These are phyloP conservation scores for Tokudaia muenninki DNA, from an alignment of 2,797 vertebrate species.

Conservation along the genomic window DNA sequence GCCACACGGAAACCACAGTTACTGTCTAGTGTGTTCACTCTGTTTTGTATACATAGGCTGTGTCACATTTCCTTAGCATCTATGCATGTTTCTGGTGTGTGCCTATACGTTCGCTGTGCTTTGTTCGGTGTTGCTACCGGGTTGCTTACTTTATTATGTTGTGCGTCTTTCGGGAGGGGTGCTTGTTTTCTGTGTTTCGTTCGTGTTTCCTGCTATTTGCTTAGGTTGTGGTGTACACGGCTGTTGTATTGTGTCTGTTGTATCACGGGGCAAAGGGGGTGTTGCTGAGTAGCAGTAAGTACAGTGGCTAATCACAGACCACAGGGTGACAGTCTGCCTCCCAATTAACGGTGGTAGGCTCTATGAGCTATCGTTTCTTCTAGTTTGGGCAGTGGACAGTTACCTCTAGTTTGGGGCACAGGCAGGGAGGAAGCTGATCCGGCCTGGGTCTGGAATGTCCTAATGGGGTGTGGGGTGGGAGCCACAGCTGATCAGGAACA, in stretches of 20 bases:
- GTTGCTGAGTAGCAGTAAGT: not conserved
- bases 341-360: not conserved
- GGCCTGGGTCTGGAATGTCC: not conserved
- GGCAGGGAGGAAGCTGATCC: not conserved
- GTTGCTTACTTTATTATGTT: conserved; percentile 13
- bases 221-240: not conserved
- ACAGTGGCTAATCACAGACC: conserved; percentile 24
- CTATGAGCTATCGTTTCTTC: not conserved
- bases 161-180: not conserved
- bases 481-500: not conserved
- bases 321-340: conserved; percentile 11
- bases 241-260: conserved; percentile 11
- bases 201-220: not conserved
- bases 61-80: not conserved
- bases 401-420: not conserved
- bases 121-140: not conserved
- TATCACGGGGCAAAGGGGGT: not conserved
- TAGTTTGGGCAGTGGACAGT: not conserved
- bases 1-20: conserved; percentile 22
- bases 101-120: not conserved
- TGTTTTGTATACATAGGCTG: not conserved
- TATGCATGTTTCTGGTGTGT: not conserved
- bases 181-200: not conserved
- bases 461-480: not conserved
- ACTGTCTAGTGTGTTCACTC: not conserved